Evolutionary conservation across 2,113 vertebrate genomes (phyloP).

Genomic region (Azemiops feae): DNA sequence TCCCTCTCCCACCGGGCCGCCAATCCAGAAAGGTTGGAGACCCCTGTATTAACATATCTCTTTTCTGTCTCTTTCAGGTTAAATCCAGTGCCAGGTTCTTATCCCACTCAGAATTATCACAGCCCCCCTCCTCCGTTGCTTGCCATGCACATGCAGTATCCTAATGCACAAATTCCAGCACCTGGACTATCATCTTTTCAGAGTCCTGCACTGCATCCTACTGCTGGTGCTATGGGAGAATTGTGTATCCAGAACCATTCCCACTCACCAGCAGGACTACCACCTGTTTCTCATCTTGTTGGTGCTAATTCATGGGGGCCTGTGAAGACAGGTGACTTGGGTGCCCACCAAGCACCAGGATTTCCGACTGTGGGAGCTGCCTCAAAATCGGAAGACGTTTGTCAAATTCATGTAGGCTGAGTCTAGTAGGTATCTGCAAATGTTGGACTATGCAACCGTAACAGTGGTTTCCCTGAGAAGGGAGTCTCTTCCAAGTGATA

Average conservation of each 20-base stretch:
- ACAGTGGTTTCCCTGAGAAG: neutral
- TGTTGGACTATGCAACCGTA: too few species aligned
- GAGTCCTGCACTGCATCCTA: conserved; percentile 24
- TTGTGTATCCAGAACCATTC: neutral
- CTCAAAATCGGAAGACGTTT: conserved; percentile 40
- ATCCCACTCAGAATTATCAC: conserved; percentile 70
- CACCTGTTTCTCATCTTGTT: rapidly evolving
- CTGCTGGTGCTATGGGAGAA: conserved; percentile 6
- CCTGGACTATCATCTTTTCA: neutral
- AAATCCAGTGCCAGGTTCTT: conserved; percentile 65
- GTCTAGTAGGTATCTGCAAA: neutral
- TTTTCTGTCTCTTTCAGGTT: conserved; percentile 62
- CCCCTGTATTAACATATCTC: neutral
- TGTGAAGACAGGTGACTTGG: neutral
- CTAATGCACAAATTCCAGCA: rapidly evolving
- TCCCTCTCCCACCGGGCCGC: too few species aligned
- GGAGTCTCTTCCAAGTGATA: neutral
- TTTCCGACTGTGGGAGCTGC: neutral
- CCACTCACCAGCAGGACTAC: neutral
- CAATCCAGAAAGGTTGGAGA: too few species aligned
- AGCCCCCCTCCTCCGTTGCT: conserved; percentile 32
- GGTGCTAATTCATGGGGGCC: conserved; percentile 1
- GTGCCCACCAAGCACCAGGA: neutral
- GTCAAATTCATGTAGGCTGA: conserved; percentile 51
- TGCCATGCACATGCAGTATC: conserved; percentile 44